These are phyloP conservation scores for Columbina picui DNA, from an alignment of 2,113 vertebrate genomes.

Conservation along the genomic window DNA sequence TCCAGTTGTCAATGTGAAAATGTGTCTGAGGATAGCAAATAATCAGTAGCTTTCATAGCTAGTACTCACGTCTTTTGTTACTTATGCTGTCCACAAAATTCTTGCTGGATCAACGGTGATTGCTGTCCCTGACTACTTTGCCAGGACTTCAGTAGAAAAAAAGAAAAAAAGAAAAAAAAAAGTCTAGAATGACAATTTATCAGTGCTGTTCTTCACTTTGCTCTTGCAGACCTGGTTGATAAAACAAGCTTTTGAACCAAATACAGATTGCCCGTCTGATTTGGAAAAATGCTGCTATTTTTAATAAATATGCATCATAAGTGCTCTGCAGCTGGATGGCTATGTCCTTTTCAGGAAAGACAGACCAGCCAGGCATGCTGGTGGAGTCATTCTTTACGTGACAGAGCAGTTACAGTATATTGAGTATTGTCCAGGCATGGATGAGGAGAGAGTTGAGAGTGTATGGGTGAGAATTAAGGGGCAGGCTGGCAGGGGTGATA, in stretches of 20 bases:
- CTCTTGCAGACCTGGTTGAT: background rate
- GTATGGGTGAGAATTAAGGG: too few species aligned
- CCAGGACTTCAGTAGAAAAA: background rate
- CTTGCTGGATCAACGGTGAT: background rate
- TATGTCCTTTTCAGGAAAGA: too few species aligned
- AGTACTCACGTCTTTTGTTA: background rate
- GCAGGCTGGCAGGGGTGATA: too few species aligned
- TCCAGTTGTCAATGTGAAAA: conserved; percentile 2
- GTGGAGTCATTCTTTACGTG: too few species aligned
- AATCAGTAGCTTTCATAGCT: background rate
- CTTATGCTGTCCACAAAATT: background rate
- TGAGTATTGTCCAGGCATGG: too few species aligned
- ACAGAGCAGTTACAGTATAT: too few species aligned
- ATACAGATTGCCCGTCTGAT: background rate
- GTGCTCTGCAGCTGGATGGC: background rate
- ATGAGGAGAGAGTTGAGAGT: too few species aligned
- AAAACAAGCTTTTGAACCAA: background rate
- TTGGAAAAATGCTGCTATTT: background rate
- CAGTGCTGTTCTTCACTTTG: background rate
- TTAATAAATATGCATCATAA: background rate
- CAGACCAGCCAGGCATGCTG: too few species aligned
- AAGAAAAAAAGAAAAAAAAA: background rate
- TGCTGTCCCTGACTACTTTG: background rate
- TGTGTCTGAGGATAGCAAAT: background rate
- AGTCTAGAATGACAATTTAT: background rate